Conservation (phyloP, 1,140 invertebrate species). For the Olivierus martensii region DNA sequence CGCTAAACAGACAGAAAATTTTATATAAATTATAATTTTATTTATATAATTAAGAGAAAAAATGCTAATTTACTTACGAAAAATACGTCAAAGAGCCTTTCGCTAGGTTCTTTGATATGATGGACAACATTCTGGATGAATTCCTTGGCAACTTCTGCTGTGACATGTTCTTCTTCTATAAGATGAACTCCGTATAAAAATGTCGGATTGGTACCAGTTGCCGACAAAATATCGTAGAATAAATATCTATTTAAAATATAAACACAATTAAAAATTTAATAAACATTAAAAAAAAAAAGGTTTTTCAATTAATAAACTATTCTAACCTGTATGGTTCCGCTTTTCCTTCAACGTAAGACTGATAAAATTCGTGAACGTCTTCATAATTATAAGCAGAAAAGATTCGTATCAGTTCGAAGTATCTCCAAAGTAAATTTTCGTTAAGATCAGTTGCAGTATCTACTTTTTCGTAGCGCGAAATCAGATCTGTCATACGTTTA, state of each 20-base stretch:
- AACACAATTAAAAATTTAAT: neutral
- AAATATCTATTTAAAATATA: slow-evolving; percentile 2
- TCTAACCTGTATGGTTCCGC: neutral
- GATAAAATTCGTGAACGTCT: no score
- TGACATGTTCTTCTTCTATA: slow-evolving; percentile 2
- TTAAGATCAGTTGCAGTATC: no score
- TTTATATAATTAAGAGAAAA: no score
- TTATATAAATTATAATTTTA: neutral
- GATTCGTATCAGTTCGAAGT: no score
- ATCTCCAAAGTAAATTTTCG: no score
- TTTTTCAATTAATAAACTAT: neutral
- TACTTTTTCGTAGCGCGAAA: no score
- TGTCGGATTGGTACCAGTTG: slow-evolving; percentile 13
- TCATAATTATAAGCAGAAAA: no score
- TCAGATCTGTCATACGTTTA: no score
- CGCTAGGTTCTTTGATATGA: slow-evolving; percentile 10
- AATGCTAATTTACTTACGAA: slow-evolving; percentile 1
- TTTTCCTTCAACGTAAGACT: no score
- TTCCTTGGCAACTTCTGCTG: neutral
- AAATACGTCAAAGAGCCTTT: slow-evolving; percentile 4
- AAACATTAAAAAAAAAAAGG: neutral
- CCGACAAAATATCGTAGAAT: slow-evolving; percentile 6
- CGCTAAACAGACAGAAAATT: neutral
- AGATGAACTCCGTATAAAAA: slow-evolving; percentile 4
- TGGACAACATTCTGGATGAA: slow-evolving; percentile 5